Evolutionary conservation across 2,888 invertebrate species (phyloP).

Genomic region (Dryococelus australis): DNA sequence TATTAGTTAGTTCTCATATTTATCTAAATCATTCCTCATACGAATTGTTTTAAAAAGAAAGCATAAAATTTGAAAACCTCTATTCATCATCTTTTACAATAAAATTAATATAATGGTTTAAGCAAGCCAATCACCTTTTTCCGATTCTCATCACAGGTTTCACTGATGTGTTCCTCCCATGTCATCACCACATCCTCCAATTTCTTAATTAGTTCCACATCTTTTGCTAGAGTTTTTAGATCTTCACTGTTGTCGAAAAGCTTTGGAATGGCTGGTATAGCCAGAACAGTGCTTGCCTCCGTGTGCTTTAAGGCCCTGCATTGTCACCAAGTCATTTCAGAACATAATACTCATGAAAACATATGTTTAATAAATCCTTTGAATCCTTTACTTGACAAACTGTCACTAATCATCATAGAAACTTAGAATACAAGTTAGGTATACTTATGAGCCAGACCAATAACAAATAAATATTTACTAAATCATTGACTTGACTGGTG

Average conservation of each 20-base stretch:
- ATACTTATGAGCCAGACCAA: no score
- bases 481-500: no score
- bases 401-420: no score
- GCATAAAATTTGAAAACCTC: no score
- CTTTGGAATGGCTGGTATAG: conserved; percentile 67
- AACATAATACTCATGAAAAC: conserved; percentile 28
- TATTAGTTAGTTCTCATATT: no score
- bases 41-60: no score
- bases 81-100: no score
- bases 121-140: conserved; percentile 60
- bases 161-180: conserved; percentile 73
- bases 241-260: conserved; percentile 56
- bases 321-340: neutral
- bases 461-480: no score
- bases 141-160: conserved; percentile 61
- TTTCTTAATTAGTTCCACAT: conserved; percentile 61
- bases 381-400: no score
- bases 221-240: conserved; percentile 58
- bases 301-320: conserved; percentile 76
- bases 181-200: conserved; percentile 69
- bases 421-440: no score
- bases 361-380: neutral
- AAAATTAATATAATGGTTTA: neutral
- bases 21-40: no score
- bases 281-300: conserved; percentile 75